phyloP scores from a whole-genome alignment of 2,888 invertebrate species.

The Pristionchus arcanus region DNA sequence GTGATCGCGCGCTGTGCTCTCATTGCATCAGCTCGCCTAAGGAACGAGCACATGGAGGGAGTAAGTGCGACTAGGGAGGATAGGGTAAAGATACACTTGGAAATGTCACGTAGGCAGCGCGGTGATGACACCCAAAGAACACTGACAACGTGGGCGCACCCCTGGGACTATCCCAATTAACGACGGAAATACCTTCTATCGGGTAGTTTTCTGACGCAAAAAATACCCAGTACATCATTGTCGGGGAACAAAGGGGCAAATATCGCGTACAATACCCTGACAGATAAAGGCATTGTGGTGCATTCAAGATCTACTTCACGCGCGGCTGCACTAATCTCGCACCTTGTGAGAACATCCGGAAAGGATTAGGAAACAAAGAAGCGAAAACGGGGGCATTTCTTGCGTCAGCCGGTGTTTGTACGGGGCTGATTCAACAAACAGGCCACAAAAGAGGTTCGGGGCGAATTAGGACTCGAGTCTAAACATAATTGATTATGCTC shows the following conservation, averaged over 20 bases:
- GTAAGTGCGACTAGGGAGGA: neutral
- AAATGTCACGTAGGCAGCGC: constrained; percentile 29
- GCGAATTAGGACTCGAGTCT: constrained; percentile 13
- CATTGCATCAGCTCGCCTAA: constrained; percentile 48
- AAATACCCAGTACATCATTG: neutral
- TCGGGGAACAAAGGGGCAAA: neutral
- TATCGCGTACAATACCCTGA: neutral
- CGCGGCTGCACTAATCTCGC: neutral
- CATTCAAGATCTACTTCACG: neutral
- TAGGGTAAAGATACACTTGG: neutral
- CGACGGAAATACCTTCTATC: neutral
- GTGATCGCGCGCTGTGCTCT: constrained; percentile 24
- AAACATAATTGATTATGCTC: constrained; percentile 41
- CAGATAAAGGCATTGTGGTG: neutral
- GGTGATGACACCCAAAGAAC: neutral
- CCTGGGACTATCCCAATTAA: neutral
- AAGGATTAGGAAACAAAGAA: constrained; percentile 24
- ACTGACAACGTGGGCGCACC: neutral
- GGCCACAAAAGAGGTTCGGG: constrained; percentile 21
- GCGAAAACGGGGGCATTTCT: neutral
- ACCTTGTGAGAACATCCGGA: neutral
- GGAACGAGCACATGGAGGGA: constrained; percentile 2
- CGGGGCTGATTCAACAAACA: neutral
- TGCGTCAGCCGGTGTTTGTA: neutral
- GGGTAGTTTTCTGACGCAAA: neutral